A percentile compares a stretch with the other conserved stretches of the same genome.
phyloP scores from a whole-genome alignment of 2,113 vertebrate species.

The Cettia cetti region DNA sequence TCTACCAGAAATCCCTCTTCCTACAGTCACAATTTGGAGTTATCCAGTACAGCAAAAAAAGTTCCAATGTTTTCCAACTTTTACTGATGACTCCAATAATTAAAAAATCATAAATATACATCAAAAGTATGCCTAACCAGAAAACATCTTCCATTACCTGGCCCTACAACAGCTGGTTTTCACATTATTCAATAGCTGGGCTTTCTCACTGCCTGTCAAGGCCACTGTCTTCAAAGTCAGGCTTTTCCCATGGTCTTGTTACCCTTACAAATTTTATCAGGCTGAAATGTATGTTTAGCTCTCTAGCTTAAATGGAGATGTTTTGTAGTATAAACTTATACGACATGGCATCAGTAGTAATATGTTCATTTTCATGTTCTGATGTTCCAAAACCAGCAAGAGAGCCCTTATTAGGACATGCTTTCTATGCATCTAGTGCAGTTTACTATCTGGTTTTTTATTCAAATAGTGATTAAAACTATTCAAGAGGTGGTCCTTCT shows the following conservation, averaged over 20 bases:
- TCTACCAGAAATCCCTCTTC: neutral
- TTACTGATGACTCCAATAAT: neutral
- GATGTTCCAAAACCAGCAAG: neutral
- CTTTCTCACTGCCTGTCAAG: neutral
- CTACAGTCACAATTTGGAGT: neutral
- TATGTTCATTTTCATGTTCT: neutral
- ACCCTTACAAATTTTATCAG: neutral
- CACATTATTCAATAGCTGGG: neutral
- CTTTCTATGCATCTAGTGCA: neutral
- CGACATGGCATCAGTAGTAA: neutral
- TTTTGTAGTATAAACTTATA: neutral
- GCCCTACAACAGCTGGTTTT: neutral
- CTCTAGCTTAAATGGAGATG: neutral
- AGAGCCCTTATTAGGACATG: neutral
- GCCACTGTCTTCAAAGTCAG: neutral
- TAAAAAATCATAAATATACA: neutral
- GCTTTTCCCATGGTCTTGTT: neutral
- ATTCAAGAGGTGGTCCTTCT: neutral
- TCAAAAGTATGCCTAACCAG: neutral
- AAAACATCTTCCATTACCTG: neutral
- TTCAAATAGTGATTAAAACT: neutral
- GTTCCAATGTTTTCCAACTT: neutral
- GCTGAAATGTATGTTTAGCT: neutral
- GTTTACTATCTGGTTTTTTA: neutral
- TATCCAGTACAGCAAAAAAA: neutral